Base-by-base conservation (phyloP, 2,888 invertebrate species). In the Barypeithes pellucidus region DNA sequence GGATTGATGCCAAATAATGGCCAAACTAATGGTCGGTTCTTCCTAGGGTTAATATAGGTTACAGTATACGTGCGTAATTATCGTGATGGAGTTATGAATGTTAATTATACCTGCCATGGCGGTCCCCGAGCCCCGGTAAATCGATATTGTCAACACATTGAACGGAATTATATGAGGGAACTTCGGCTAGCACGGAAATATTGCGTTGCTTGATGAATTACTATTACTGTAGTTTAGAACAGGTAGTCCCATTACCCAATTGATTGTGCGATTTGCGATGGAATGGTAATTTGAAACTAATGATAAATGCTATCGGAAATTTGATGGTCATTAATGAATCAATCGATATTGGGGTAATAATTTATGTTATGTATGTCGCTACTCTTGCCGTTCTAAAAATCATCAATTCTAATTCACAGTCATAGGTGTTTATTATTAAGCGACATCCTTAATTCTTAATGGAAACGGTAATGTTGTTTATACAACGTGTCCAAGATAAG, bases 1-100 rank as follows among this genome's bases (percentile, higher is more conserved):
- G 68, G 61, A 45, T 18, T 61, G 47, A 61, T 60, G 68, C 43
- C 22, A 43, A 61, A 61, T 61, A 65, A 65, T 52, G 52, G 52
- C 65, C 33, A 45, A 63, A 57, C 65, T 71, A 71, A 71, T 71
- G 71, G 71, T 29, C 65, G 65, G 59, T 16, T 65, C 65, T 65
- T 71, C 45, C 33, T 47, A 54, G 69, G 63, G 71, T 71, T 63
- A 65, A 71, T 71, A 65, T 65, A 45, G 71, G 63, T 65, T 65
- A 59, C 41, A 65, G 57, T 71, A 47, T 71, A 71, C 71, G 71
- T 71, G 71, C 29, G 45, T 70, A 70, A 70, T 70, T 70, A 70
- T 43, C 61, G 41, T 20, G 41, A 62, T 70, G 69, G 62, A 70
- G 69, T 61, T 70, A 63, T 62, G 63, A 70, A 70, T 70, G 61